Conservation (phyloP, 1,140 invertebrate species). For the Drosophila triauraria region DNA sequence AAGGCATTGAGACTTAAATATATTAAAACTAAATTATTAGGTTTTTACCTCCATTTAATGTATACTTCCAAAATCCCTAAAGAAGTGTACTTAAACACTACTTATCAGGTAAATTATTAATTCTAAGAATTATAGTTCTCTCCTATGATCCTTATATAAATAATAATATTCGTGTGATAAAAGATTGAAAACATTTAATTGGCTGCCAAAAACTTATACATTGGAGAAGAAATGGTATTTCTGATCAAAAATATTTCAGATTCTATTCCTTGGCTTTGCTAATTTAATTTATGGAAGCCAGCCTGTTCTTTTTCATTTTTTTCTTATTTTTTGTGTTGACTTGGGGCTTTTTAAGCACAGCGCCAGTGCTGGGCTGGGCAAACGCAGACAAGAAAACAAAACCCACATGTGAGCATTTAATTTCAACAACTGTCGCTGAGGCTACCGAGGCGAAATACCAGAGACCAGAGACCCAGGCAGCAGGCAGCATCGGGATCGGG, state of each 20-base stretch:
- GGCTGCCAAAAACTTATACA: not conserved
- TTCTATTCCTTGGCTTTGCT: not conserved
- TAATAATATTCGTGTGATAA: no score
- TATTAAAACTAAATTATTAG: no score
- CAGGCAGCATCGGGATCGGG: conserved; percentile 31
- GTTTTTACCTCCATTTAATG: no score
- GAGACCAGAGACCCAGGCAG: conserved; percentile 38
- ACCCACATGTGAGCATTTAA: conserved; percentile 84
- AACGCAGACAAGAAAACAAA: conserved; percentile 68
- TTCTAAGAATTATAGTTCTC: no score
- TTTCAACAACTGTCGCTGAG: conserved; percentile 82
- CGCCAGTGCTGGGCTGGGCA: conserved; percentile 12
- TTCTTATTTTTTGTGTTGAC: conserved; percentile 26
- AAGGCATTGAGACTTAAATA: not conserved
- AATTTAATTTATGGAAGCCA: conserved; percentile 1
- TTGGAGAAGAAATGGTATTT: not conserved
- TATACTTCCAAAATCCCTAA: no score
- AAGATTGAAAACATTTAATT: not conserved
- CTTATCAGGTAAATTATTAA: no score
- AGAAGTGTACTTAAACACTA: no score
- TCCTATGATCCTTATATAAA: no score
- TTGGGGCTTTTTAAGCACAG: conserved; percentile 39
- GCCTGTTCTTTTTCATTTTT: conserved; percentile 7
- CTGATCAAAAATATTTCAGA: not conserved
- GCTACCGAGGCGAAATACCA: conserved; percentile 71